Evolutionary conservation across 2,113 vertebrate genomes (phyloP).

Genomic region (Oxyruncus cristatus): DNA sequence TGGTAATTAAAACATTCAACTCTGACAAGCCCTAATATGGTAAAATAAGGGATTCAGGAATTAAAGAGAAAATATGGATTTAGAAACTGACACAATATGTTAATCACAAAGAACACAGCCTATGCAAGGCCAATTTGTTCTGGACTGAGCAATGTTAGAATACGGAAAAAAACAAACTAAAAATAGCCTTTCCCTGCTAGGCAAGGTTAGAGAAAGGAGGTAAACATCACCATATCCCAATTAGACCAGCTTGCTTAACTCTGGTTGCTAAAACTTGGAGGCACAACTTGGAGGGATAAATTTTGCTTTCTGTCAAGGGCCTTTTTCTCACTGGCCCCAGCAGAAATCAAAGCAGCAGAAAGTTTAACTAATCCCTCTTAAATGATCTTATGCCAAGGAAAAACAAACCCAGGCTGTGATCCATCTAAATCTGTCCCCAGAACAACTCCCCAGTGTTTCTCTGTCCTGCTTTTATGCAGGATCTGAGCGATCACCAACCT

Average conservation of each 20-base stretch:
- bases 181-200: constrained; percentile 21
- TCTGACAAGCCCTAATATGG: constrained; percentile 12
- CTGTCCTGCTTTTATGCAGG: neutral
- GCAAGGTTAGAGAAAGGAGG: constrained; percentile 9
- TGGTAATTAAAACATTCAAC: constrained; percentile 14
- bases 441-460: neutral
- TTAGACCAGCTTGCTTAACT: neutral
- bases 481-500: neutral
- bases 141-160: neutral
- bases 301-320: neutral
- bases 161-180: constrained; percentile 6
- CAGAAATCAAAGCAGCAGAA: neutral
- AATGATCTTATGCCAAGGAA: neutral
- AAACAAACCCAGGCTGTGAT: neutral
- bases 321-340: neutral
- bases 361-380: neutral
- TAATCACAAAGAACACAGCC: neutral
- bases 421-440: neutral
- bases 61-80: constrained; percentile 32
- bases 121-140: constrained; percentile 7
- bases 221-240: neutral
- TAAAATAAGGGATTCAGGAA: constrained; percentile 45
- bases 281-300: neutral
- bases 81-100: constrained; percentile 13
- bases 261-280: neutral